A percentile compares a stretch with the other conserved stretches of the same genome.
Evolutionary conservation across 2,888 invertebrate genomes (phyloP).

Genomic region (Melitaea athalia): DNA sequence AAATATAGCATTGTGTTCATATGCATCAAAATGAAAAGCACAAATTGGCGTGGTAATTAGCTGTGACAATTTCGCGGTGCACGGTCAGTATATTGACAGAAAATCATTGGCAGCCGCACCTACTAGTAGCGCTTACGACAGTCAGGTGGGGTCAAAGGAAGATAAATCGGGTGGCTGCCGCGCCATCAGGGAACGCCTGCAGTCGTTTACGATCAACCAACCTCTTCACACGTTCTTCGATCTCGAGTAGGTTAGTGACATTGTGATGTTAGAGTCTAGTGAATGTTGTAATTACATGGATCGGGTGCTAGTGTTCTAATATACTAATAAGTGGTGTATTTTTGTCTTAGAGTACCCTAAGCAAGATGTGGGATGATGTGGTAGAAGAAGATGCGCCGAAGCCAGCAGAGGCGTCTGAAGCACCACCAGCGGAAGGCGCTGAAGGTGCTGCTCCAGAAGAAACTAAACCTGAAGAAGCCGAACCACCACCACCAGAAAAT

Average conservation of each 20-base stretch:
- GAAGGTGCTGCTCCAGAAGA: slow-evolving; percentile 52
- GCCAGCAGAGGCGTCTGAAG: slow-evolving; percentile 38
- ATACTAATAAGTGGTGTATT: slow-evolving; percentile 53
- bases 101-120: slow-evolving; percentile 73
- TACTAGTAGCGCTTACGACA: slow-evolving; percentile 65
- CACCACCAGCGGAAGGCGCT: slow-evolving; percentile 54
- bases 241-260: slow-evolving; percentile 67
- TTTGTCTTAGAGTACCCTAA: slow-evolving; percentile 66
- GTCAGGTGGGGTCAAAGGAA: slow-evolving; percentile 75
- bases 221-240: slow-evolving; percentile 73
- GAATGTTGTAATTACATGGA: slow-evolving; percentile 14
- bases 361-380: slow-evolving; percentile 82
- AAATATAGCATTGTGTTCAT: slow-evolving; percentile 34
- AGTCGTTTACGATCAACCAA: slow-evolving; percentile 76
- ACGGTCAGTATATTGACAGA: slow-evolving; percentile 77
- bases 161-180: slow-evolving; percentile 77
- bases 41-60: slow-evolving; percentile 69
- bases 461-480: slow-evolving; percentile 70
- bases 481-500: slow-evolving; percentile 67
- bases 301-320: slow-evolving; percentile 20
- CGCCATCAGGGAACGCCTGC: slow-evolving; percentile 59
- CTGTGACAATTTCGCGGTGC: slow-evolving; percentile 67
- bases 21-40: slow-evolving; percentile 47
- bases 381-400: slow-evolving; percentile 72
- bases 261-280: slow-evolving; percentile 35